Evolutionary conservation across 2,797 vertebrate species (phyloP).

Genomic region (Platalea minor): DNA sequence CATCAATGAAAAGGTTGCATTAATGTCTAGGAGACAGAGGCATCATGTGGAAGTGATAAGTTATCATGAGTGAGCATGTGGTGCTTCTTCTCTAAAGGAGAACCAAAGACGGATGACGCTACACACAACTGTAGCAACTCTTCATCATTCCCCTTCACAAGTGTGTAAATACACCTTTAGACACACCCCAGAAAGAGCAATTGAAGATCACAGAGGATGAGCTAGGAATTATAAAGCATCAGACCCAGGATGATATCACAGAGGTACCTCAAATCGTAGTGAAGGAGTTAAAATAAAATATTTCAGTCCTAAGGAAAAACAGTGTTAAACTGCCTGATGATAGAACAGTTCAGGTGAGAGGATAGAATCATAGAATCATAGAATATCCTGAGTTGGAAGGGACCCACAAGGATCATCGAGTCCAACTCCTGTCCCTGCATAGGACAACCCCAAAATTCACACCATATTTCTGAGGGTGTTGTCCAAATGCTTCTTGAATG

Average conservation of each 20-base stretch:
- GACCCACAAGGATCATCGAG: too few relatives aligned
- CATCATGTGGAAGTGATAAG: not conserved
- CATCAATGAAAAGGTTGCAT: not conserved
- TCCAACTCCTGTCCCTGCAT: too few relatives aligned
- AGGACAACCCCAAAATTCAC: too few relatives aligned
- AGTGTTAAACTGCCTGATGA: not conserved
- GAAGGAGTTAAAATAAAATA: not conserved
- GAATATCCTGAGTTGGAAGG: too few relatives aligned
- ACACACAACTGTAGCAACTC: not conserved
- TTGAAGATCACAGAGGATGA: not conserved
- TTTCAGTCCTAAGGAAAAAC: not conserved
- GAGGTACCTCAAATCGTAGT: not conserved
- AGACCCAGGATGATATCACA: not conserved
- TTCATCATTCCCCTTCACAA: not conserved
- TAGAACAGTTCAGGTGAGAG: not conserved
- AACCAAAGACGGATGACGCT: not conserved
- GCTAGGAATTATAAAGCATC: not conserved
- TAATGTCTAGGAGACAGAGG: not conserved
- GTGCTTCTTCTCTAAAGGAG: not conserved
- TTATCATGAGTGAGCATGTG: not conserved
- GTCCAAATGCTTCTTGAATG: too few relatives aligned
- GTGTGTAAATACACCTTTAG: not conserved
- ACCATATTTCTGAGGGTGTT: too few relatives aligned
- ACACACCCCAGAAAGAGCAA: not conserved
- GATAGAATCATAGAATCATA: too few relatives aligned